Evolutionary conservation across 2,113 vertebrate genomes (phyloP).

Genomic region (Tricholaema leucomelas): DNA sequence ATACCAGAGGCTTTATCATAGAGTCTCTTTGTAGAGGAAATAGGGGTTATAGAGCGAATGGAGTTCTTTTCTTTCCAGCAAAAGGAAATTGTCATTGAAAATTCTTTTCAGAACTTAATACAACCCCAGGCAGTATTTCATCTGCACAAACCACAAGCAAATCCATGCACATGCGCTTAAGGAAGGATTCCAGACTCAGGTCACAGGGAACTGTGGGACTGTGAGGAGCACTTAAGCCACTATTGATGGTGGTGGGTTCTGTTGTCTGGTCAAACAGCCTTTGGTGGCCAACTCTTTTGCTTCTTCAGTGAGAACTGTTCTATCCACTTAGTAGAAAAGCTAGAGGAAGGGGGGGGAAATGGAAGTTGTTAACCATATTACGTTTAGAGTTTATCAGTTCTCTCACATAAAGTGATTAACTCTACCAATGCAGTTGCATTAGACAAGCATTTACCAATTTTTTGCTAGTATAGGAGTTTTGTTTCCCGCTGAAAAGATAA

Average conservation of each 20-base stretch:
- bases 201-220: not conserved
- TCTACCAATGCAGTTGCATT: not conserved
- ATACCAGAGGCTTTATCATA: not conserved
- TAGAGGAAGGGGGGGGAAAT: not conserved
- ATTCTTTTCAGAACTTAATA: conserved; percentile 4
- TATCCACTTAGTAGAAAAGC: not conserved
- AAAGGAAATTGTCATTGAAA: not conserved
- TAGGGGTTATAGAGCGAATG: not conserved
- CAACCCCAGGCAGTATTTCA: not conserved
- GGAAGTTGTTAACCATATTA: not conserved
- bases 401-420: not conserved
- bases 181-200: not conserved
- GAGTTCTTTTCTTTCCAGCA: not conserved
- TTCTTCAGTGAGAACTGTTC: not conserved
- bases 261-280: not conserved
- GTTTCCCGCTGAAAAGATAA: not conserved
- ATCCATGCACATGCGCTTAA: not conserved
- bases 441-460: not conserved
- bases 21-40: not conserved
- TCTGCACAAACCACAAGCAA: not conserved
- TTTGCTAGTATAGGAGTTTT: not conserved
- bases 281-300: not conserved
- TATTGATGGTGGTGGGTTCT: not conserved
- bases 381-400: not conserved
- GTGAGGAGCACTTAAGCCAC: not conserved